These are phyloP conservation scores for Narcine bancroftii DNA, from an alignment of 2,113 vertebrate species.

Conservation along the genomic window DNA sequence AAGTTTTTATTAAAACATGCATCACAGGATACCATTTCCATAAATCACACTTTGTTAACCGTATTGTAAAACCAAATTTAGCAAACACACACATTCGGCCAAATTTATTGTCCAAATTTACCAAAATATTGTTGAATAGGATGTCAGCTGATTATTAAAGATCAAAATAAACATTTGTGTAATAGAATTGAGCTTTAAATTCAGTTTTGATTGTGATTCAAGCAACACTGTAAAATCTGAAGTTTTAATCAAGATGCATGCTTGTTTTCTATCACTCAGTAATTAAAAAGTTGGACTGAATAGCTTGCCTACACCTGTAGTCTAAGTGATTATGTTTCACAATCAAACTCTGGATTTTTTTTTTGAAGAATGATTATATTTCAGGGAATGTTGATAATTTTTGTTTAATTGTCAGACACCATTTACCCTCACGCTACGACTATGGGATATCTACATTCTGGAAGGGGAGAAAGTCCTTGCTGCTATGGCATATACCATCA, in stretches of 20 bases:
- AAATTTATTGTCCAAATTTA: neutral
- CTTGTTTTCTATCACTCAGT: neutral
- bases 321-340: neutral
- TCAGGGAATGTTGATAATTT: neutral
- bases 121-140: neutral
- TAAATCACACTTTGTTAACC: neutral
- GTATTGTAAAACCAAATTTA: neutral
- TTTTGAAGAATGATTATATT: constrained; percentile 1
- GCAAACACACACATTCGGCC: neutral
- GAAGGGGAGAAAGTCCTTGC: constrained; percentile 69
- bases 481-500: constrained; percentile 71
- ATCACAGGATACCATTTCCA: neutral
- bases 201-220: neutral
- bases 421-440: constrained; percentile 70
- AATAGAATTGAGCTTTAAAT: neutral
- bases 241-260: neutral
- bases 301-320: neutral
- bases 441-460: constrained; percentile 81
- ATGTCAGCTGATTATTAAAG: neutral
- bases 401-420: constrained; percentile 59
- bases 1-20: neutral
- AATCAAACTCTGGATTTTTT: neutral
- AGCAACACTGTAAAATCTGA: neutral
- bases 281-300: neutral
- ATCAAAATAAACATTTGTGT: neutral